Base-by-base conservation (phyloP, 2,888 invertebrate species). In the Mimachlamys varia region DNA sequence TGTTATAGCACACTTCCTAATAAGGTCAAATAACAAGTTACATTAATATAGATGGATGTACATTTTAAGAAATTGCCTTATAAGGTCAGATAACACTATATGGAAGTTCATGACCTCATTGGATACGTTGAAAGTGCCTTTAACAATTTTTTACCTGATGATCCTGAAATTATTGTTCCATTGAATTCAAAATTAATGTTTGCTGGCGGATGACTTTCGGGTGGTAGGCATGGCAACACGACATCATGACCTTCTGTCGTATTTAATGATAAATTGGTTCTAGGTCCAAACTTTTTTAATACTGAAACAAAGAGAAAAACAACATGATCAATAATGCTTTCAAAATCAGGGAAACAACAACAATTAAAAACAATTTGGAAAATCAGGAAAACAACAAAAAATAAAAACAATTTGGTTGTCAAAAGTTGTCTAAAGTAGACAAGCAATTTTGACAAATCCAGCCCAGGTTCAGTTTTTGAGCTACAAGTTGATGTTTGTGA, bases 141-240 rank as follows among this genome's bases (percentile, higher is more conserved):
- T 0, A 0, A 5, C 38, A 27, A 2, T 22, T 12, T 89, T 89
- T 91, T 92, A 94, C 94, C 94, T 92, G 94, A 92, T 88, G 92
- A 91, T 90, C 90, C 90, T 89, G 93, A 91, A 89, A 93, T 93
- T 87, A 91, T 92, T 88, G 93, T 92, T 89, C 92, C 92, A 91
- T 94, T 94, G 27, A 92, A 90, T 91, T 91, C 92, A 90, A 92
- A 94, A 89, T 93, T 92, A 53, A 94, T 92, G 88, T 91, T 92
- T n/a, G 93, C 93, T 90, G 89, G 90, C 4, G 94, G 94, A 89
- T 91, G 91, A 91, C 94, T 94, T 50, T 91, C 91, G 22, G 94
- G 94, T 88, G 93, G 94, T 91, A 92, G 91, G 87, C 94, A 94
- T 90, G 94, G 94, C 53, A 94, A 92, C 88, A 94, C 92, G 90